A percentile compares a stretch with the other conserved stretches of the same genome.
phyloP scores from a whole-genome alignment of 2,888 invertebrate species.

The Sturmia bella region DNA sequence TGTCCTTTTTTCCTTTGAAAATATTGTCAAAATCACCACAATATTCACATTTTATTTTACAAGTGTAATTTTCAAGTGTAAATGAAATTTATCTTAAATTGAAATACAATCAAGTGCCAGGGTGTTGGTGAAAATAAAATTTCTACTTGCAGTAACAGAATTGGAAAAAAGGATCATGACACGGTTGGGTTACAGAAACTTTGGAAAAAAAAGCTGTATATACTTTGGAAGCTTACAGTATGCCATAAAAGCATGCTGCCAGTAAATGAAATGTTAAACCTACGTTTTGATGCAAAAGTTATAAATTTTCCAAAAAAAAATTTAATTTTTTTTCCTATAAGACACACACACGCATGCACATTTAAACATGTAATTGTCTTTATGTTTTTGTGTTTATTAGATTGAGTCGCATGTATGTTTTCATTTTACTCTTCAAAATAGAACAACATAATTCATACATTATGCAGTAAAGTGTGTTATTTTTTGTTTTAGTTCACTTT shows the following conservation, averaged over 20 bases:
- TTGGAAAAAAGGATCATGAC: conserved; percentile 9
- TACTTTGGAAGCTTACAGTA: not conserved
- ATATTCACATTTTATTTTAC: not conserved
- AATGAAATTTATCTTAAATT: conserved; percentile 51
- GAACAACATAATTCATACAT: conserved; percentile 60
- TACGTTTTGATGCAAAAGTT: not conserved
- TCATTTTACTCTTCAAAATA: conserved; percentile 15
- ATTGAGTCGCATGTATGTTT: not conserved
- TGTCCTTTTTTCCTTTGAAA: too few relatives aligned
- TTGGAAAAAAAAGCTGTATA: conserved; percentile 1
- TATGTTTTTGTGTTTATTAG: not conserved
- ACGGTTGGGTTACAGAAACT: not conserved
- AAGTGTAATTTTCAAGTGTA: conserved; percentile 19
- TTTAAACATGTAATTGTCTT: not conserved
- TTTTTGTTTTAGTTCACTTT: conserved; percentile 49
- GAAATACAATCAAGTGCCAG: conserved; percentile 54
- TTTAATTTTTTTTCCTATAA: not conserved
- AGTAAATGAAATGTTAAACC: not conserved
- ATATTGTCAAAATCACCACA: too few relatives aligned
- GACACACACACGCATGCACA: not conserved
- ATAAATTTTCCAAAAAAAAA: not conserved
- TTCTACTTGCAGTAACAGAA: conserved; percentile 23
- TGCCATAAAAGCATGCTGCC: not conserved
- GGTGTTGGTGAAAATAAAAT: conserved; percentile 24
- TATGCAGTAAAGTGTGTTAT: conserved; percentile 66